These are phyloP conservation scores for Eulemur mongoz DNA, from an alignment of 2,797 vertebrate genomes.

Conservation along the genomic window DNA sequence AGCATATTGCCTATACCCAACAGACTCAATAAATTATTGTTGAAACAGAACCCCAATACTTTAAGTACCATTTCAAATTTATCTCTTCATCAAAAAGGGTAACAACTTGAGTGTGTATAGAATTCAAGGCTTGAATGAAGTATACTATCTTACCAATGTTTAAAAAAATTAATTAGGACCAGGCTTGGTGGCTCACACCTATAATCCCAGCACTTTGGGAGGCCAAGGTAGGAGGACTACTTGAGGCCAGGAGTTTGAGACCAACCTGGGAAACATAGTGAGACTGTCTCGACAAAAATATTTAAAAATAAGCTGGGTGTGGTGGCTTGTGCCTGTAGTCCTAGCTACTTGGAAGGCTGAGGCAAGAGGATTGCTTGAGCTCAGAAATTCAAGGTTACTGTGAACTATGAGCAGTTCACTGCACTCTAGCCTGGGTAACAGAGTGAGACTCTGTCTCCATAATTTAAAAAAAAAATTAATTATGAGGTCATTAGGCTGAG, in stretches of 20 bases:
- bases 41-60: background rate
- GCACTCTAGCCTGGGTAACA: no score
- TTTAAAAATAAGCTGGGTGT: background rate
- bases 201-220: no score
- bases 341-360: no score
- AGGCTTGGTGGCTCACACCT: no score
- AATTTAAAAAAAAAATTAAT: background rate
- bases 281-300: background rate
- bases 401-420: no score
- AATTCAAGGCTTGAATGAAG: conserved; percentile 18
- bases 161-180: background rate
- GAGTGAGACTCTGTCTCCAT: no score
- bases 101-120: background rate
- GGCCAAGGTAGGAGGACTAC: no score
- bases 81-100: background rate
- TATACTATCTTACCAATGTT: background rate
- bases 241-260: no score
- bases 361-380: no score
- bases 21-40: background rate
- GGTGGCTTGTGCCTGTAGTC: background rate
- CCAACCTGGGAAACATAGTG: background rate
- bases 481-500: background rate
- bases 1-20: background rate
- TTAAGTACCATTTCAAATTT: conserved; percentile 13
- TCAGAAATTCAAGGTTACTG: no score